A percentile compares a stretch with the other conserved stretches of the same genome.
Evolutionary conservation across 1,140 invertebrate genomes (phyloP).

Genomic region (Steinernema feltiae): DNA sequence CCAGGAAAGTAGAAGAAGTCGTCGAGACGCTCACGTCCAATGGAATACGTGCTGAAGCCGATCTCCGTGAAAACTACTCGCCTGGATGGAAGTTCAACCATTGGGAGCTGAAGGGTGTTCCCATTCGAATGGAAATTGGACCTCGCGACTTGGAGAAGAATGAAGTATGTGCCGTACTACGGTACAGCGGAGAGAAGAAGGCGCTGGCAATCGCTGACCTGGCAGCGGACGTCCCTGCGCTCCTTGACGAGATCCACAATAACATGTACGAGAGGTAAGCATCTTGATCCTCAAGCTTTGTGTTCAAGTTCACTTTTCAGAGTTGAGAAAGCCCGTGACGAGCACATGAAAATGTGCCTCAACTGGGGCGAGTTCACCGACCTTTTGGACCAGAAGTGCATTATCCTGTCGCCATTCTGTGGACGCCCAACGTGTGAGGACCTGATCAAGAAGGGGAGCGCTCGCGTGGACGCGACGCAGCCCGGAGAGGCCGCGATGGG

Average conservation of each 20-base stretch:
- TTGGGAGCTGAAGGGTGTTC: constrained; percentile 98
- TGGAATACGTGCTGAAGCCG: constrained; percentile 70
- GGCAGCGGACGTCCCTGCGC: constrained; percentile 62
- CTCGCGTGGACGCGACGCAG: constrained; percentile 67
- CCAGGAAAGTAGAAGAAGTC: constrained; percentile 68
- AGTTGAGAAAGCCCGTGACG: constrained; percentile 72
- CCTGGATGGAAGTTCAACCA: constrained; percentile 99
- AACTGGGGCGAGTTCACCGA: constrained; percentile 73
- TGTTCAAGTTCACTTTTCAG: constrained; percentile 58
- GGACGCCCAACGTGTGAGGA: constrained; percentile 83
- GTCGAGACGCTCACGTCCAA: constrained; percentile 53
- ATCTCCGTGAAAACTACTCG: constrained; percentile 87
- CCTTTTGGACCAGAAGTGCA: constrained; percentile 73
- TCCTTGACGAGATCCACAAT: constrained; percentile 77
- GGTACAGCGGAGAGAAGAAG: constrained; percentile 76
- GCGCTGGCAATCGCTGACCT: constrained; percentile 64
- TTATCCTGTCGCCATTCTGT: constrained; percentile 88
- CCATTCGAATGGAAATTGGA: constrained; percentile 85
- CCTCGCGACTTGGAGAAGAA: constrained; percentile 83
- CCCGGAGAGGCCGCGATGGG: constrained; percentile 85
- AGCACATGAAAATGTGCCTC: constrained; percentile 68
- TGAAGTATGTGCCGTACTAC: constrained; percentile 79
- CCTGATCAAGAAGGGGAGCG: constrained; percentile 87
- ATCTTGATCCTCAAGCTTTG: neutral
- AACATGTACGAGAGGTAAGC: constrained; percentile 72